A percentile compares a stretch with the other conserved stretches of the same genome.
Evolutionary conservation across 2,113 vertebrate species (phyloP).

Genomic region (Chamaea fasciata): DNA sequence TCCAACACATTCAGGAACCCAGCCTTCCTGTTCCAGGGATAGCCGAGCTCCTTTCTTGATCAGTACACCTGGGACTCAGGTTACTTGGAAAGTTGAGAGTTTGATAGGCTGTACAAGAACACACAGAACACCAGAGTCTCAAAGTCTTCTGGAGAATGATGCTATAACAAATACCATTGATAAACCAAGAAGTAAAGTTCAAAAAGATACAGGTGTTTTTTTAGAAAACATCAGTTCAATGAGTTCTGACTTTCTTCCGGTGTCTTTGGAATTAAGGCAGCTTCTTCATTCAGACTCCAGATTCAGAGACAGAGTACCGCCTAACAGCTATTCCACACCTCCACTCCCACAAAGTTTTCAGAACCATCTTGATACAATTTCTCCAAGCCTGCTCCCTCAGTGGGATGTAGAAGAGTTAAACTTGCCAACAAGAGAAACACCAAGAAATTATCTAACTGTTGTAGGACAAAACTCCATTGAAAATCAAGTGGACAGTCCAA

Average conservation of each 20-base stretch:
- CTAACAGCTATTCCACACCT: neutral
- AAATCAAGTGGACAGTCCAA: neutral
- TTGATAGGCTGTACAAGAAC: neutral
- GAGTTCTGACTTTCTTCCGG: neutral
- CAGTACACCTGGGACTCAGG: neutral
- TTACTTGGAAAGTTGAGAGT: neutral
- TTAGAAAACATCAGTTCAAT: neutral
- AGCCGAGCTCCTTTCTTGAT: neutral
- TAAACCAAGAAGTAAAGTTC: neutral
- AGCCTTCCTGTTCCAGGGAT: neutral
- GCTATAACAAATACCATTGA: neutral
- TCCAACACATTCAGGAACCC: neutral
- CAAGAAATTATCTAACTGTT: neutral
- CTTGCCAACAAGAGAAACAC: neutral
- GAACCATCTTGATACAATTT: neutral
- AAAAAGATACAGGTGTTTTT: neutral
- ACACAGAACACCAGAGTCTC: neutral
- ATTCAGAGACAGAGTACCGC: neutral
- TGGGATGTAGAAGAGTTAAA: neutral
- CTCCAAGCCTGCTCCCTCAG: neutral
- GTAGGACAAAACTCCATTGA: neutral
- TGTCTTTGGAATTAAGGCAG: conserved; percentile 23
- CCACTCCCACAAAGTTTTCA: conserved; percentile 6
- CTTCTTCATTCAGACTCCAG: neutral
- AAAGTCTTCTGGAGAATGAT: neutral